Evolutionary conservation across 2,113 vertebrate species (phyloP).

Genomic region (Callospermophilus lateralis): DNA sequence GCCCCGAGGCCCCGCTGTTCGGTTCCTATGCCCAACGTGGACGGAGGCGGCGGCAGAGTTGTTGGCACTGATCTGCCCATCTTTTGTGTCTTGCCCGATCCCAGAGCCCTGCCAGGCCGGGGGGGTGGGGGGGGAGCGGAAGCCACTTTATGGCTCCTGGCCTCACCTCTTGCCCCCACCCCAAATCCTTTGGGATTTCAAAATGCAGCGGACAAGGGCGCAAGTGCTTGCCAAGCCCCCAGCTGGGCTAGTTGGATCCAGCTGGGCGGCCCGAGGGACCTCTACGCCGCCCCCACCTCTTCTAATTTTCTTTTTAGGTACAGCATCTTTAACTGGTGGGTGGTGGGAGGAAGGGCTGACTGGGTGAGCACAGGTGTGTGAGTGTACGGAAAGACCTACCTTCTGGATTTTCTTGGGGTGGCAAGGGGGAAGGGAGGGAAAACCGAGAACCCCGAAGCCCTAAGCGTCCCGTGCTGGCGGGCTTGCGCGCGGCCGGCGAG

Average conservation of each 20-base stretch:
- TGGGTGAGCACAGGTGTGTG: neutral
- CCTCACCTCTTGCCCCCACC: constrained; percentile 71
- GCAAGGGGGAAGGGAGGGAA: neutral
- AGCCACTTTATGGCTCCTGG: constrained; percentile 71
- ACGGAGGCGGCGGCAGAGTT: constrained; percentile 37
- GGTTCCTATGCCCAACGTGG: neutral
- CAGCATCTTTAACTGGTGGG: constrained; percentile 51
- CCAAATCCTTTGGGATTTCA: constrained; percentile 28
- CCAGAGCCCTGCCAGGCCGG: constrained; percentile 50
- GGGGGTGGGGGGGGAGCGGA: constrained; percentile 25
- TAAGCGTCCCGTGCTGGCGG: constrained; percentile 31
- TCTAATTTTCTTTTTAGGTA: neutral
- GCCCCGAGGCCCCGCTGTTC: constrained; percentile 26
- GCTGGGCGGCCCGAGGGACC: constrained; percentile 36
- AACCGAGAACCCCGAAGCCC: neutral
- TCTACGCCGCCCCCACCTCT: neutral
- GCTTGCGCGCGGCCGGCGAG: neutral
- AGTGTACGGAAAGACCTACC: neutral
- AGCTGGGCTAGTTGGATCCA: neutral
- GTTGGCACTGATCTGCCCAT: neutral
- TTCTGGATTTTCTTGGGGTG: neutral
- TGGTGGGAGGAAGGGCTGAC: constrained; percentile 9
- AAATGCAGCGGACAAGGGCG: neutral
- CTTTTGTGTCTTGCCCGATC: constrained; percentile 73
- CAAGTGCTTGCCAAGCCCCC: neutral